Evolutionary conservation across 2,113 vertebrate species (phyloP).

Genomic region (Tragelaphus imberbis): DNA sequence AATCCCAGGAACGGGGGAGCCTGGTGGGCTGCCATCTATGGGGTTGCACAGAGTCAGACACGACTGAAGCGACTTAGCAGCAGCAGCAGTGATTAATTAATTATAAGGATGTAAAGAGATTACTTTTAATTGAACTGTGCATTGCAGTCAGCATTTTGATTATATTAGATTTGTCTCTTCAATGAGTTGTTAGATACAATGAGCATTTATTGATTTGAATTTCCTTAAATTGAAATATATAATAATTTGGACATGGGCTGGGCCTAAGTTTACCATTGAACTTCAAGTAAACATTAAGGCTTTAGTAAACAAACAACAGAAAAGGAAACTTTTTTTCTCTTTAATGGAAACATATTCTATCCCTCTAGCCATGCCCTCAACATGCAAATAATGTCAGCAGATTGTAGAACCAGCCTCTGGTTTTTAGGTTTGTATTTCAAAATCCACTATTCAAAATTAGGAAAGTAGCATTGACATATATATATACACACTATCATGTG

Average conservation of each 20-base stretch:
- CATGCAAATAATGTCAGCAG: neutral
- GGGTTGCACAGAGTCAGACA: too few relatives aligned
- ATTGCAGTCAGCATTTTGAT: neutral
- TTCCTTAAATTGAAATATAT: neutral
- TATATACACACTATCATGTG: neutral
- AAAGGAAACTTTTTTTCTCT: neutral
- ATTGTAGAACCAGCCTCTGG: neutral
- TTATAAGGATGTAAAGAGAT: neutral
- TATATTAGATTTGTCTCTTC: constrained; percentile 1
- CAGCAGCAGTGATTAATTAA: neutral
- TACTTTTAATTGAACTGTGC: neutral
- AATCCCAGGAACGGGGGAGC: too few relatives aligned
- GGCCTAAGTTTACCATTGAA: neutral
- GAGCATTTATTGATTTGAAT: constrained; percentile 13
- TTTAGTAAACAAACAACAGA: neutral
- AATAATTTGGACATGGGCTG: neutral
- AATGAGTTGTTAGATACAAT: neutral
- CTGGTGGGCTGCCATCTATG: too few relatives aligned
- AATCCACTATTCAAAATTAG: neutral
- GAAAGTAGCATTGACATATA: neutral
- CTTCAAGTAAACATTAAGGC: constrained; percentile 5
- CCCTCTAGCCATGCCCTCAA: neutral
- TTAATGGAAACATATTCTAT: neutral
- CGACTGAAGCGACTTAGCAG: too few relatives aligned
- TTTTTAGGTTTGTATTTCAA: neutral